Percentiles rank a stretch among this genome's conserved stretches.
Conservation (phyloP, 2,113 vertebrate species). For the Dipodomys stephensi region DNA sequence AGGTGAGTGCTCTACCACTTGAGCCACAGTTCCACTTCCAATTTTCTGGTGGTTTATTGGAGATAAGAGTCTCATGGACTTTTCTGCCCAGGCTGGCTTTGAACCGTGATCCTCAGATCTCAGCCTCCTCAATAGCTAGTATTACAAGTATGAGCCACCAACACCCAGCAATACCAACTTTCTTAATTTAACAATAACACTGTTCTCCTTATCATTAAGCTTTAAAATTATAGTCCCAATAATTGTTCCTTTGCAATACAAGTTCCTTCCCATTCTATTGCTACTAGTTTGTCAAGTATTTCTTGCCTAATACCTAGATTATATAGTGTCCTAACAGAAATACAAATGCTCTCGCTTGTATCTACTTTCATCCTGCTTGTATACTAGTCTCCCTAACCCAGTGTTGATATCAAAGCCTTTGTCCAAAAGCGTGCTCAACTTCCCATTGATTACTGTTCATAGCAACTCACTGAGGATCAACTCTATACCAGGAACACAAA, state of each 20-base stretch:
- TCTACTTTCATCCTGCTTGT: background rate
- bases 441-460: background rate
- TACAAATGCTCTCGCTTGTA: background rate
- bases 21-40: no score
- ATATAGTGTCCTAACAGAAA: background rate
- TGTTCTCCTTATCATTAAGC: background rate
- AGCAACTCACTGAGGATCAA: background rate
- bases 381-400: background rate
- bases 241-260: slow-evolving; percentile 6
- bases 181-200: background rate
- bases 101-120: no score
- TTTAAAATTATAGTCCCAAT: background rate
- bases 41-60: no score
- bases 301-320: background rate
- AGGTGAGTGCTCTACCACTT: no score
- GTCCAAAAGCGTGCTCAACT: background rate
- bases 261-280: background rate
- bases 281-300: background rate
- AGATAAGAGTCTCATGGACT: no score
- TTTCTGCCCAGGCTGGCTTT: no score
- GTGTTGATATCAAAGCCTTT: background rate
- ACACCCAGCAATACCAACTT: background rate
- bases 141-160: no score
- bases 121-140: no score
- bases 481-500: background rate